Conservation (phyloP, 2,888 invertebrate species). For the Drosophila paranaensis region DNA sequence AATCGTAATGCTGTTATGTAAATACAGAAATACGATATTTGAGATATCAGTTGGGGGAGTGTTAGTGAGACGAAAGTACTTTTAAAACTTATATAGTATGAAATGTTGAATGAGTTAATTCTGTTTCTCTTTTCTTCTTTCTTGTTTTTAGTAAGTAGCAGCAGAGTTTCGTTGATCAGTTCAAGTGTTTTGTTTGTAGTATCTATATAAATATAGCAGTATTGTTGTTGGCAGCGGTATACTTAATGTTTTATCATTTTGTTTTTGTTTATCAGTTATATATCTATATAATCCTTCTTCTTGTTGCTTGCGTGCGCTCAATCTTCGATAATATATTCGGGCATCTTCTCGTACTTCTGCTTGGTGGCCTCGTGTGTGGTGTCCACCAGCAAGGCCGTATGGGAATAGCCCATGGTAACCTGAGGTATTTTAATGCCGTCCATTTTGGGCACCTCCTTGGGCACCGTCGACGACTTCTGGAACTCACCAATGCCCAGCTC, state of each 20-base stretch:
- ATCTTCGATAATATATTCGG: conserved; percentile 85
- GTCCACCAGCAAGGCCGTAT: conserved; percentile 89
- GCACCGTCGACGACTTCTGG: conserved; percentile 93
- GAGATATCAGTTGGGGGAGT: conserved; percentile 54
- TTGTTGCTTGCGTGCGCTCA: conserved; percentile 51
- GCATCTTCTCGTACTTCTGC: conserved; percentile 86
- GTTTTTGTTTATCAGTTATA: conserved; percentile 21
- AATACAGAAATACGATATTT: conserved; percentile 50
- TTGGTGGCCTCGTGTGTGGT: conserved; percentile 86
- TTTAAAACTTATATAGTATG: conserved; percentile 68
- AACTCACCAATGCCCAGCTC: conserved; percentile 96
- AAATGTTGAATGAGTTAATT: conserved; percentile 39
- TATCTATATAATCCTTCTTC: conserved; percentile 23
- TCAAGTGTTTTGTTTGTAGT: conserved; percentile 54
- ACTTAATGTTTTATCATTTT: conserved; percentile 46
- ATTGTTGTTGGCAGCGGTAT: conserved; percentile 74
- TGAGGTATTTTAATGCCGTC: conserved; percentile 91
- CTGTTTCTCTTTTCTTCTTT: conserved; percentile 25
- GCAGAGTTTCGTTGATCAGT: conserved; percentile 78
- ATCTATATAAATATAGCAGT: conserved; percentile 65
- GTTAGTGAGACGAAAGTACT: conserved; percentile 30
- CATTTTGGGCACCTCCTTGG: conserved; percentile 93
- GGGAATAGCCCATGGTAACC: conserved; percentile 94
- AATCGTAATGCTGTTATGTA: conserved; percentile 49
- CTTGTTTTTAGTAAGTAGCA: conserved; percentile 64